phyloP scores from a whole-genome alignment of 2,797 vertebrate genomes.

The Siniperca obscura region DNA sequence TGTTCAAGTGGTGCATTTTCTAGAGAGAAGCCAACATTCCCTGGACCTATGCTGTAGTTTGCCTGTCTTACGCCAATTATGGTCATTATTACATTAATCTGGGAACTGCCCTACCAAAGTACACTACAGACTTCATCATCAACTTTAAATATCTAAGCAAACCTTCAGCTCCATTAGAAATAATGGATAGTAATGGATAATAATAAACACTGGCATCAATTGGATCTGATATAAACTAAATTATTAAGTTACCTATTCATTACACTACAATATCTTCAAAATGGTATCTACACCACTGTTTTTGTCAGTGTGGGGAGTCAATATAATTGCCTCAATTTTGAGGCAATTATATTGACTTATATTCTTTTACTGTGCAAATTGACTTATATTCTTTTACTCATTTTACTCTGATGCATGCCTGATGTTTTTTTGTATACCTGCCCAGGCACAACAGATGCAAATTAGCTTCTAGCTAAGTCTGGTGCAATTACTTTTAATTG shows the following conservation, averaged over 20 bases:
- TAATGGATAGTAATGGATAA: not conserved
- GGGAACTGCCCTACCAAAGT: not conserved
- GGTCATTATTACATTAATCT: constrained; percentile 24
- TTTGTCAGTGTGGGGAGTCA: not conserved
- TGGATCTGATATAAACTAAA: not conserved
- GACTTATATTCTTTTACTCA: too few relatives aligned
- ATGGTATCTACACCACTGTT: not conserved
- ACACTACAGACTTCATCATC: not conserved
- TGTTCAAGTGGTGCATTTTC: constrained; percentile 12
- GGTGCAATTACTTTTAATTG: too few relatives aligned
- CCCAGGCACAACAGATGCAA: too few relatives aligned
- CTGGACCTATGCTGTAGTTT: not conserved
- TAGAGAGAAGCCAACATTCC: constrained; percentile 26
- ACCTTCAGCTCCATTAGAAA: not conserved
- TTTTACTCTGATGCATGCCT: too few relatives aligned
- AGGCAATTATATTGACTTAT: too few relatives aligned
- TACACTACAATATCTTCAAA: not conserved
- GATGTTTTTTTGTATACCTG: too few relatives aligned
- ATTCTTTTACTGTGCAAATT: too few relatives aligned
- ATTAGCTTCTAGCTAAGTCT: too few relatives aligned
- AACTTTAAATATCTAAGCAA: not conserved
- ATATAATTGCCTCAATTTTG: too few relatives aligned
- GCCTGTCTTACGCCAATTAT: constrained; percentile 31
- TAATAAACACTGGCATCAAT: not conserved
- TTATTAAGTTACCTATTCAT: not conserved